These are phyloP conservation scores for Leucophora obtusa DNA, from an alignment of 2,888 invertebrate genomes.

Conservation along the genomic window DNA sequence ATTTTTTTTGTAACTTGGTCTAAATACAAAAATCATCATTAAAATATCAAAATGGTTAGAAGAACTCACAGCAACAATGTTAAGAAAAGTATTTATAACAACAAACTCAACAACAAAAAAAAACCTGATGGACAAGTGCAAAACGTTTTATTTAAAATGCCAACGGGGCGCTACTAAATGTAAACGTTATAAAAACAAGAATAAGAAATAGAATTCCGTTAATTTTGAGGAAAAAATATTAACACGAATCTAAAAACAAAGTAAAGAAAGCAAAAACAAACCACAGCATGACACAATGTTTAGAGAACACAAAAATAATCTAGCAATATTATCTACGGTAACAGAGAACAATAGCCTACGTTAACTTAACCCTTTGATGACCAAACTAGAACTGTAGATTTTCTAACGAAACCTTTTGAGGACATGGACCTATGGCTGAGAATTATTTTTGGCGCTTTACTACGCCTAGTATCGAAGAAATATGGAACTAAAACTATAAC, in stretches of 20 bases:
- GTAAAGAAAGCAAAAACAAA: not conserved
- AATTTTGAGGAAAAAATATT: slow-evolving; percentile 67
- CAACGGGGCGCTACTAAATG: slow-evolving; percentile 24
- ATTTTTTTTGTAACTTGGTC: slow-evolving; percentile 8
- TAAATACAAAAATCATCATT: slow-evolving; percentile 40
- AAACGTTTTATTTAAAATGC: slow-evolving; percentile 42
- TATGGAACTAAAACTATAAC: too few relatives aligned
- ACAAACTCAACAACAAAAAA: slow-evolving; percentile 54
- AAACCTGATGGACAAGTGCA: slow-evolving; percentile 61
- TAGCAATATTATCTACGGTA: too few relatives aligned
- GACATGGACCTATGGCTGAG: too few relatives aligned
- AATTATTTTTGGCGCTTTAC: too few relatives aligned
- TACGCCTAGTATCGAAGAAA: too few relatives aligned
- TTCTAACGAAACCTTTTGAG: too few relatives aligned
- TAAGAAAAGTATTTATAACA: slow-evolving; percentile 6
- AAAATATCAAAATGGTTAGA: slow-evolving; percentile 39
- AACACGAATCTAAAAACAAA: too few relatives aligned
- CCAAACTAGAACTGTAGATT: too few relatives aligned
- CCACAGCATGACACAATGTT: slow-evolving; percentile 65
- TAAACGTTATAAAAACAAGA: slow-evolving; percentile 39
- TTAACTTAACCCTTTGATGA: too few relatives aligned
- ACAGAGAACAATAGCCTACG: too few relatives aligned
- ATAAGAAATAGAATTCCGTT: slow-evolving; percentile 71
- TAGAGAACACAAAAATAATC: not conserved
- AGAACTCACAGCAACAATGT: not conserved